Evolutionary conservation across 2,797 vertebrate species (phyloP).

Genomic region (Brachymystax lenok): DNA sequence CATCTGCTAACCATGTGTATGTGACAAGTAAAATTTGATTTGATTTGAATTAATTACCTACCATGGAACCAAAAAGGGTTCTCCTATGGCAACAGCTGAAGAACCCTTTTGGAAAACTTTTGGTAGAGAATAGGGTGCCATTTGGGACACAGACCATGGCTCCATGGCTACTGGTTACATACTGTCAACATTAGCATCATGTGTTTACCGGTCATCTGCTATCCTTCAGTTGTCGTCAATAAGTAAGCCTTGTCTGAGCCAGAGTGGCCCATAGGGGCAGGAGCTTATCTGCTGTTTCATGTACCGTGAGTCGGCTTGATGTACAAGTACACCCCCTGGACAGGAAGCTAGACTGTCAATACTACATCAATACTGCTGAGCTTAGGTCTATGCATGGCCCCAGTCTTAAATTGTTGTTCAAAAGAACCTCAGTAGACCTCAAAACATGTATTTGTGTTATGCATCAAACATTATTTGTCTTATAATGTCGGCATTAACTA

Average conservation of each 20-base stretch:
- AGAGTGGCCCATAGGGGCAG: background rate
- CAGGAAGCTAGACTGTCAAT: conserved; percentile 22
- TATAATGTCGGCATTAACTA: background rate
- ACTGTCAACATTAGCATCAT: conserved; percentile 44
- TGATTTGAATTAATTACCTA: background rate
- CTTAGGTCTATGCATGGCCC: conserved; percentile 31
- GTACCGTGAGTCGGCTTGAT: background rate
- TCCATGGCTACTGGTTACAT: conserved; percentile 23
- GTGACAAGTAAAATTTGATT: too few species aligned
- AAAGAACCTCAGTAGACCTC: conserved; percentile 14
- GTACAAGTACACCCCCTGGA: background rate
- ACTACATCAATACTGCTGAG: conserved; percentile 62
- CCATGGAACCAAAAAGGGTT: background rate
- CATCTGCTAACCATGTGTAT: too few species aligned
- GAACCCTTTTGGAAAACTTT: background rate
- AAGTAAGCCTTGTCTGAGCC: conserved; percentile 6
- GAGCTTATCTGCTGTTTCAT: background rate
- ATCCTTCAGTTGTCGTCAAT: conserved; percentile 51
- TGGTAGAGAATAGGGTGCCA: background rate
- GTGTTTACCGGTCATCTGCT: conserved; percentile 63
- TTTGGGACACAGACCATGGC: conserved; percentile 2
- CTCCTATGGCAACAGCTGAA: background rate
- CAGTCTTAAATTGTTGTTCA: conserved; percentile 37
- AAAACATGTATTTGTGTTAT: background rate
- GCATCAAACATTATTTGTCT: background rate